Evolutionary conservation across 1,140 invertebrate genomes (phyloP).

Genomic region (Drosophila pseudoobscura): DNA sequence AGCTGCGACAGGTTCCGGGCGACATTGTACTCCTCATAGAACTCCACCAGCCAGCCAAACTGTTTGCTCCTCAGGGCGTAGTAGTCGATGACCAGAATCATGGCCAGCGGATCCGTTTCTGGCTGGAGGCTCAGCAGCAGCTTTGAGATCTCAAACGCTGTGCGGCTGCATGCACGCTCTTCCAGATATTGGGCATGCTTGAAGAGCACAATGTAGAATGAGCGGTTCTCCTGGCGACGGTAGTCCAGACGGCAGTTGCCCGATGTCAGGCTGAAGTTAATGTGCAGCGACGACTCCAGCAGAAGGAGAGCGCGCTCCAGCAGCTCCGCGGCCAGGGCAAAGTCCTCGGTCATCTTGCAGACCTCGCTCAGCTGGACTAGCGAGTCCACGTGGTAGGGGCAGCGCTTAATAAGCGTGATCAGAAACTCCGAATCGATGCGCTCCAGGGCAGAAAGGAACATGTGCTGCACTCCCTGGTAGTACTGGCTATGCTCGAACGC

Average conservation of each 20-base stretch:
- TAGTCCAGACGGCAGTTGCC: slow-evolving; percentile 92
- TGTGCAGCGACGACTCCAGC: slow-evolving; percentile 92
- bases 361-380: slow-evolving; percentile 94
- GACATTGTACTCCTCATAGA: slow-evolving; percentile 87
- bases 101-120: slow-evolving; percentile 92
- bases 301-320: slow-evolving; percentile 91
- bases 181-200: slow-evolving; percentile 93
- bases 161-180: slow-evolving; percentile 91
- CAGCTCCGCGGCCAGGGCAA: slow-evolving; percentile 90
- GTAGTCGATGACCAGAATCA: slow-evolving; percentile 93
- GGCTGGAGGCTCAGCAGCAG: slow-evolving; percentile 91
- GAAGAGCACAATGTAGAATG: slow-evolving; percentile 93
- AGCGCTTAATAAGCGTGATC: slow-evolving; percentile 90
- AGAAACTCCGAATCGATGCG: slow-evolving; percentile 92
- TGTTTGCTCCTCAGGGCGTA: slow-evolving; percentile 92
- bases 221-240: slow-evolving; percentile 92
- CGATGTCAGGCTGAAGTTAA: slow-evolving; percentile 90
- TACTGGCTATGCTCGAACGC: slow-evolving; percentile 90
- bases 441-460: slow-evolving; percentile 91
- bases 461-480: slow-evolving; percentile 90
- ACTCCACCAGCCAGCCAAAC: slow-evolving; percentile 92
- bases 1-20: slow-evolving; percentile 90
- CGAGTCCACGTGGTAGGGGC: slow-evolving; percentile 92
- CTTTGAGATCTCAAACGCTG: slow-evolving; percentile 92
- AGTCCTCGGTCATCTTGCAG: slow-evolving; percentile 90